Percentiles rank a stretch among this genome's conserved stretches.
phyloP scores from a whole-genome alignment of 1,140 invertebrate species.

The Capitella teleta region DNA sequence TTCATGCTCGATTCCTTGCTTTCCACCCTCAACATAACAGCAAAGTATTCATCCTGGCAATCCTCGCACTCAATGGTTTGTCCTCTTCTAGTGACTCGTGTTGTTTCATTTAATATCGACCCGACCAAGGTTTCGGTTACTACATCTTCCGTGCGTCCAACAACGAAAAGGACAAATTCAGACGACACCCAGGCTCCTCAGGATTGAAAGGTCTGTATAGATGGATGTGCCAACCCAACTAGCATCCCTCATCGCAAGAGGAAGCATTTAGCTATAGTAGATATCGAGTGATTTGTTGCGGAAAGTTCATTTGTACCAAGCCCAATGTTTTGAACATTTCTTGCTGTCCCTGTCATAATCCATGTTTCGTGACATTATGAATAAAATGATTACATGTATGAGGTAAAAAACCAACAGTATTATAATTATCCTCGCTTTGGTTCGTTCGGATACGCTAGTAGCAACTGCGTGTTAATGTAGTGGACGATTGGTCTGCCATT shows the following conservation, averaged over 20 bases:
- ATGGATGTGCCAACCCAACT: no score
- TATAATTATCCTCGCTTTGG: no score
- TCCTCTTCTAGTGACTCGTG: no score
- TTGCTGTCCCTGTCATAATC: no score
- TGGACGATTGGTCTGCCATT: conserved; percentile 62
- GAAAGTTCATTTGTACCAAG: no score
- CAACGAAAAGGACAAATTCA: conserved; percentile 59
- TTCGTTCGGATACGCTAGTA: conserved; percentile 60
- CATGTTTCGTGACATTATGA: no score
- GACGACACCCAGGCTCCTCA: conserved; percentile 56
- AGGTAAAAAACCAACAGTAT: no score
- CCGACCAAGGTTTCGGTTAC: background rate
- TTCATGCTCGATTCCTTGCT: conserved; percentile 35
- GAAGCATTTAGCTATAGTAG: no score
- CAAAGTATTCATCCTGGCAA: background rate
- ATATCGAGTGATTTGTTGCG: no score
- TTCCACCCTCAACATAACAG: conserved; percentile 21
- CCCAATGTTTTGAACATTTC: no score
- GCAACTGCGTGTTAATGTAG: conserved; percentile 68
- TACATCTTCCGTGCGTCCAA: conserved; percentile 56
- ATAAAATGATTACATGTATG: no score
- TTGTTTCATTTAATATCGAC: background rate
- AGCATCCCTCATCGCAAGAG: no score
- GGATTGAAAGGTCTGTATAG: conserved; percentile 53
- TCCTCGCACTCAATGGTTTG: background rate